Percentiles rank a stretch among this genome's conserved stretches.
These are phyloP conservation scores for Chironex yamaguchii DNA, from an alignment of 30 jellyfish, hydroid and myxozoan species.

Conservation along the genomic window DNA sequence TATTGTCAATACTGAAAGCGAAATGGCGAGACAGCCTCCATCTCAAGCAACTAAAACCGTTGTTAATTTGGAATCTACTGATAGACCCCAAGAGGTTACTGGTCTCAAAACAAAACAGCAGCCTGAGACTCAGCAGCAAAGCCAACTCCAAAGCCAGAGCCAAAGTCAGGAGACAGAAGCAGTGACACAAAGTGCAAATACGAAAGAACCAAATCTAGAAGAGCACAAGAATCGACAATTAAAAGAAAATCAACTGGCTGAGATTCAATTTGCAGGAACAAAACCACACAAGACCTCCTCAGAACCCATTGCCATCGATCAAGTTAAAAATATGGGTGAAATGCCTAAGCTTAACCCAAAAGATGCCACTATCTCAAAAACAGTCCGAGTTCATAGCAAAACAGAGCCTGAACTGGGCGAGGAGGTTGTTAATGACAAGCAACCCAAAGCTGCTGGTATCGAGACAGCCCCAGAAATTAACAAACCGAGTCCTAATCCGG, in stretches of 20 bases:
- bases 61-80: background rate
- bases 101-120: background rate
- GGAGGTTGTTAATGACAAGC: background rate
- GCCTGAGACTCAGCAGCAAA: background rate
- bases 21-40: background rate
- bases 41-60: background rate
- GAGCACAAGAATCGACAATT: background rate
- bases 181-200: background rate
- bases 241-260: background rate
- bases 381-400: background rate
- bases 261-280: background rate
- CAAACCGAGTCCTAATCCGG: background rate
- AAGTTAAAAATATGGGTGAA: conserved; percentile 72
- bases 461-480: conserved; percentile 17
- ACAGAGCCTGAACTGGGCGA: background rate
- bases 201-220: background rate
- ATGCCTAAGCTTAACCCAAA: conserved; percentile 79
- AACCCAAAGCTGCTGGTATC: conserved; percentile 13
- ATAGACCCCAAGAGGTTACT: background rate
- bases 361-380: conserved; percentile 66
- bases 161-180: background rate
- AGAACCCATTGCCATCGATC: conserved; percentile 90
- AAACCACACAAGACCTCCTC: conserved; percentile 19
- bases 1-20: background rate
- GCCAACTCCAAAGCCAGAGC: background rate